These are phyloP conservation scores for Spinibarbus caldwelli DNA, from an alignment of 2,797 vertebrate genomes.

Conservation along the genomic window DNA sequence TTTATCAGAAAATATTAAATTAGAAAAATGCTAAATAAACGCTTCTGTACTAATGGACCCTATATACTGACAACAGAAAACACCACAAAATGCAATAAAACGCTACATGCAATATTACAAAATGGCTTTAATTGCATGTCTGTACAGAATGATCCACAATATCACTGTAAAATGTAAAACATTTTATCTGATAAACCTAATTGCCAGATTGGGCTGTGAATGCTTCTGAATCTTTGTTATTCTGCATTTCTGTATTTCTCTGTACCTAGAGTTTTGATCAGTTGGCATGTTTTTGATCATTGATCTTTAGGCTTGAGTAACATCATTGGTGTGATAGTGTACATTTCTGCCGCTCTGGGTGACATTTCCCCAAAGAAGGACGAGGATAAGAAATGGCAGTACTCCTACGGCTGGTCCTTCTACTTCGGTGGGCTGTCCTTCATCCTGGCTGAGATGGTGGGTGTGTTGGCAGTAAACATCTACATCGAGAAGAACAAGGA, in stretches of 20 bases:
- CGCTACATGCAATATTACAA: not conserved
- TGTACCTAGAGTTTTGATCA: not conserved
- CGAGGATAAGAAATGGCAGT: conserved; percentile 93
- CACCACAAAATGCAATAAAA: not conserved
- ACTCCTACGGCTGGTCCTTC: conserved; percentile 96
- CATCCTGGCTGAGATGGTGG: conserved; percentile 96
- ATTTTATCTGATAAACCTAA: not conserved
- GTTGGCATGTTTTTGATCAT: not conserved
- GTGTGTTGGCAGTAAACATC: conserved; percentile 93
- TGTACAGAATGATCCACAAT: not conserved
- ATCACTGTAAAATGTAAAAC: not conserved
- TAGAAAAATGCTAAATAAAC: not conserved
- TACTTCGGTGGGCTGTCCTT: conserved; percentile 95
- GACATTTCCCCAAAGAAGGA: conserved; percentile 92
- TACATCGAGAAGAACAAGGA: conserved; percentile 96
- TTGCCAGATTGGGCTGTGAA: not conserved
- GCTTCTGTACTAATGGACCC: not conserved
- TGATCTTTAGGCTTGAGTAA: conserved; percentile 86
- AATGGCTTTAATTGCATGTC: not conserved
- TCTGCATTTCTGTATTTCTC: no score
- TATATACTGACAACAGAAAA: no score
- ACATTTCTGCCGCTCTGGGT: conserved; percentile 93
- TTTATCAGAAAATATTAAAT: not conserved
- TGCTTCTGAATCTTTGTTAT: not conserved
- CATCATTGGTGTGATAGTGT: conserved; percentile 95